Evolutionary conservation across 2,888 invertebrate genomes (phyloP), one percentile per base, ranked within the genome.

Genomic region (Paralinhomoeus sp.): DNA sequence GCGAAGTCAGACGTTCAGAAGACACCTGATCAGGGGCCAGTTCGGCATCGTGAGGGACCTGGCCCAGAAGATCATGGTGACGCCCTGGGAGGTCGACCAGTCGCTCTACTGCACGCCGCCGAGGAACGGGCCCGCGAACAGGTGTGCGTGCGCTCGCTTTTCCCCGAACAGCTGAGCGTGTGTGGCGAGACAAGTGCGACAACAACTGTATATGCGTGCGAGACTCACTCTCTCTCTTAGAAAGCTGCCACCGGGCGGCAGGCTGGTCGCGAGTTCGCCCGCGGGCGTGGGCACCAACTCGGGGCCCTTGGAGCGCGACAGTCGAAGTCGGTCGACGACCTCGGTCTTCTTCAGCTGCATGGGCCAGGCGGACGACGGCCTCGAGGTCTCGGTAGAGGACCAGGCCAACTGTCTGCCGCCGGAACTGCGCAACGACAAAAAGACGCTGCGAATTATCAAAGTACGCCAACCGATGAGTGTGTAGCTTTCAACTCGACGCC

Each of bases 401-500:
- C 61, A 73, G 45, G 67, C 71, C 34, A 66, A 68, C 47, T 72
- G 70, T 51, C 63, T 74, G 9, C 73, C 74, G 2, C 71, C 73
- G 1, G 68, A 70, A 50, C 71, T 71, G 55, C 66, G 69, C 40
- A 65, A 68, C 22, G 68, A 71, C 42, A 68, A 71, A 51, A 69
- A 71, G 50, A 71, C 73, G 53, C 65, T 69, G 38, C 70, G 71
- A 49, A 63, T 73, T 22, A 71, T 74, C 49, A 71, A 73, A 67
- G 73, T 73, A 56, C 5, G 9, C 15, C 15, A 15, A 15, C 9
- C 9, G 15, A 31, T 12, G 31, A 31, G n/a, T 31, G 31, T 31
- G 31, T 12, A 31, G 9, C 15, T 31, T 7, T 31, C 31, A 12
- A 15, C 9, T 7, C 15, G 31, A 31, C 9, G 15, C 15, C 9